Conservation (phyloP, 2,113 vertebrate genomes). For the Polypterus senegalus region DNA sequence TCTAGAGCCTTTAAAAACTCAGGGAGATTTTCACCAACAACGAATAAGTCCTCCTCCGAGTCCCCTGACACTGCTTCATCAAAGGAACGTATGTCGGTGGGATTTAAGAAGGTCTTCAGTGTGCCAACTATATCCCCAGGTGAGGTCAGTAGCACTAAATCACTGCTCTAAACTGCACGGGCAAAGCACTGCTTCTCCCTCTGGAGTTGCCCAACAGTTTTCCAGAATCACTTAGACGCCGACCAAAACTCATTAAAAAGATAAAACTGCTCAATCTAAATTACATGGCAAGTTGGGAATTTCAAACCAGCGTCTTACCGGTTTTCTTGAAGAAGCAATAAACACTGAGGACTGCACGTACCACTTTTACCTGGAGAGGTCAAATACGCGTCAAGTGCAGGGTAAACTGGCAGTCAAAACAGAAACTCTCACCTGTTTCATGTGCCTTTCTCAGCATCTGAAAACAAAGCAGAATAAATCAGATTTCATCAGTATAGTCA, state of each 20-base stretch:
- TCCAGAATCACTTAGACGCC: background rate
- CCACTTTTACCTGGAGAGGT: background rate
- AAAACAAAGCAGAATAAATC: background rate
- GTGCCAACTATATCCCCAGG: too few relatives aligned
- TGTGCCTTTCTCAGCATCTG: conserved; percentile 65
- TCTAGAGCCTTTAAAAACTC: too few relatives aligned
- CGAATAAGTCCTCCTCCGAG: too few relatives aligned
- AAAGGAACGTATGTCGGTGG: too few relatives aligned
- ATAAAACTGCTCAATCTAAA: background rate
- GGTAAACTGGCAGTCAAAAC: background rate
- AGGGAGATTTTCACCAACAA: too few relatives aligned
- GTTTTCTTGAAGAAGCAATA: background rate
- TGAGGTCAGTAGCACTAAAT: background rate
- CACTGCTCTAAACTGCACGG: background rate
- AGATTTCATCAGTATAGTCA: background rate
- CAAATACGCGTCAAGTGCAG: too few relatives aligned
- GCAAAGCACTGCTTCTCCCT: background rate
- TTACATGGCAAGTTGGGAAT: background rate
- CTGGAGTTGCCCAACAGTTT: background rate
- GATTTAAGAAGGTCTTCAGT: too few relatives aligned
- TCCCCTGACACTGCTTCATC: too few relatives aligned
- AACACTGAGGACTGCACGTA: background rate
- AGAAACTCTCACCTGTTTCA: conserved; percentile 37
- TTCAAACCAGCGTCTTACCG: conserved; percentile 23
- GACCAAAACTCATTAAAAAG: background rate